These are phyloP conservation scores for Trinectes maculatus DNA, from an alignment of 2,113 vertebrate genomes.

Conservation along the genomic window DNA sequence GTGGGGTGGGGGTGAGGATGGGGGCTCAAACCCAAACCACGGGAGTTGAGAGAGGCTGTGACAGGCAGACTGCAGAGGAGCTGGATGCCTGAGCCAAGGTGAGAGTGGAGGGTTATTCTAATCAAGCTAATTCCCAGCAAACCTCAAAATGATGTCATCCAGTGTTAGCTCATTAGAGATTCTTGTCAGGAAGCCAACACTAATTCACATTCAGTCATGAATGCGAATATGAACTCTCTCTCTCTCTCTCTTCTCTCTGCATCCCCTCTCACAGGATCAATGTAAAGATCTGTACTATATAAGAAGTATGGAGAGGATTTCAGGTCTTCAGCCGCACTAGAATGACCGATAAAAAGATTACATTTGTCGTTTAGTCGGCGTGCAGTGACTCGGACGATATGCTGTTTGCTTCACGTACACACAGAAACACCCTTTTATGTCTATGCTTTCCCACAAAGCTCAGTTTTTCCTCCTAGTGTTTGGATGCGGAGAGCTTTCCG, in stretches of 20 bases:
- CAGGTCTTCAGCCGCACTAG: constrained; percentile 29
- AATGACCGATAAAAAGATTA: constrained; percentile 65
- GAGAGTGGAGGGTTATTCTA: constrained; percentile 73
- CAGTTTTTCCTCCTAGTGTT: constrained; percentile 50
- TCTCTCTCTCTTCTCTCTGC: constrained; percentile 14
- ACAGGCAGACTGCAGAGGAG: constrained; percentile 53
- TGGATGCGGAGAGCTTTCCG: constrained; percentile 50
- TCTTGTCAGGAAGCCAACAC: constrained; percentile 67
- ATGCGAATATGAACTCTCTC: constrained; percentile 59
- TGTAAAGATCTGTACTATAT: constrained; percentile 37
- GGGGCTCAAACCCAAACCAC: constrained; percentile 28
- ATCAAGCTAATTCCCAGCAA: constrained; percentile 80
- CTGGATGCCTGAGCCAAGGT: constrained; percentile 64
- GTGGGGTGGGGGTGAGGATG: not conserved
- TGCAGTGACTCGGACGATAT: constrained; percentile 35
- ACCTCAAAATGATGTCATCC: constrained; percentile 77
- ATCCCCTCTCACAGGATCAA: constrained; percentile 34
- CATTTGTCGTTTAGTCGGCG: constrained; percentile 56
- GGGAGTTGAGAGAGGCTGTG: constrained; percentile 49
- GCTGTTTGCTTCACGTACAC: constrained; percentile 56
- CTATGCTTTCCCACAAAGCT: constrained; percentile 60
- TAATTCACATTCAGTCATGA: constrained; percentile 69
- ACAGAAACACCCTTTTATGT: constrained; percentile 42
- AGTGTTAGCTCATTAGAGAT: constrained; percentile 76
- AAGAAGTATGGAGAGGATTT: constrained; percentile 12